Percentiles rank a stretch among this genome's conserved stretches.
phyloP scores from a whole-genome alignment of 2,113 vertebrate species.

The Muscicapa adusta region DNA sequence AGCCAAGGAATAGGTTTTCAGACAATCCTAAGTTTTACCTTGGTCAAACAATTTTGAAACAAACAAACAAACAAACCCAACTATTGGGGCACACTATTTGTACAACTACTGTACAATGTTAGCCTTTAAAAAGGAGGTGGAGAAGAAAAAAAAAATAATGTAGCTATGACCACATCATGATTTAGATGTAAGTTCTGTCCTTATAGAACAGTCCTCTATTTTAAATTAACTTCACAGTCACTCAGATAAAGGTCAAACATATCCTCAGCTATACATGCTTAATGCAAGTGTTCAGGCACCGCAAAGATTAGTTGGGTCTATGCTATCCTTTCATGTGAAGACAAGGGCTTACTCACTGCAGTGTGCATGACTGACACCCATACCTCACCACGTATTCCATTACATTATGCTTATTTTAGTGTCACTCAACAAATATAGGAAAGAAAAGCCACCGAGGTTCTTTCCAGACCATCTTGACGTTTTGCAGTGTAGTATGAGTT shows the following conservation, averaged over 20 bases:
- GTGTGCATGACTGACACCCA: neutral
- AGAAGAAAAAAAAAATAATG: neutral
- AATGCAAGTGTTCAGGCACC: neutral
- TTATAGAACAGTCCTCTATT: neutral
- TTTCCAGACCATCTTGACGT: fast-evolving
- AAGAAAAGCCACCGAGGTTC: neutral
- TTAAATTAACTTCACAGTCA: neutral
- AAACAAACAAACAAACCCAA: no score
- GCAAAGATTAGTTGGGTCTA: neutral
- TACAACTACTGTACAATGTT: neutral
- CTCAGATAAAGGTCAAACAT: neutral
- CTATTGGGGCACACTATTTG: neutral
- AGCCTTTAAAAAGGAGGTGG: neutral
- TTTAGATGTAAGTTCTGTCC: neutral
- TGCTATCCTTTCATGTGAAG: neutral
- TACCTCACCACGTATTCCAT: neutral
- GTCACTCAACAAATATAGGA: neutral
- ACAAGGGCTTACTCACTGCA: neutral
- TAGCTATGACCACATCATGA: neutral
- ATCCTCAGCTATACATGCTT: neutral
- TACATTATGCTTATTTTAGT: neutral
- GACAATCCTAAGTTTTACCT: neutral
- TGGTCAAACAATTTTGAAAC: neutral
- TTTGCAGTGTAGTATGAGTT: neutral
- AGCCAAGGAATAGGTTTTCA: neutral